Base-by-base conservation (phyloP, 37 sponge, comb jelly and placozoan species). In the Hexactinellida sp. region DNA sequence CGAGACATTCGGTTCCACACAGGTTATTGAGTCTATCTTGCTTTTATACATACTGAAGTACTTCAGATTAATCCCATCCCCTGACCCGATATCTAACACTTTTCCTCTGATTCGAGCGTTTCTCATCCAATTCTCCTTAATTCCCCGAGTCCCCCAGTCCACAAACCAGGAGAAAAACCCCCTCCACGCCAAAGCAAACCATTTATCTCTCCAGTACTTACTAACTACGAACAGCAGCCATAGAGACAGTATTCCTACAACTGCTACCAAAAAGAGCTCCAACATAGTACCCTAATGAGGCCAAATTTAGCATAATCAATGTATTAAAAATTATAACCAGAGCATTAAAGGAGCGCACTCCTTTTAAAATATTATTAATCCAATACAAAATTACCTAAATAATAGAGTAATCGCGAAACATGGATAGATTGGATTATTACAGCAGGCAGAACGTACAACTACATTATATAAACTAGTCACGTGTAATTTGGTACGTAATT, bases 81-180 rank as follows among this genome's bases (percentile, higher is more conserved):
- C 76, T n/a, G 76, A 32, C 76, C 76, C 76, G 76, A 63, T n/a
- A 63, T 63, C 76, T n/a, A 63, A 25, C 34, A 63, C 76, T 32
- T 63, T 63, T 63, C 76, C 76, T 63, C 34, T 63, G 5, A 63
- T 32, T 7, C 13, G 25, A 23, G 34, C 76, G 5, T 63, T 3
- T 7, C 13, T n/a, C 13, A 63, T 21, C 21, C 21, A 63, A 25
- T n/a, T 63, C 76, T 3, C 76, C 34, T 63, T 63, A 23, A 63
- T 25, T 63, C 5, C 30, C 30, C 76, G 21, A 3, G 76, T 63
- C 5, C 5, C 28, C 30, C 76, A n/a, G 30, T 63, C 76, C 1
- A 63, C 76, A 63, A 25, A 63, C 34, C 25, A 3, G 3, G 76
- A 63, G 3, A 63, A 63, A 10, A 63, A 28, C 19, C 13, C 3